Percentiles rank a stretch among this genome's conserved stretches.
Conservation (phyloP, 2,797 vertebrate species). For the Arnoldichthys spilopterus region DNA sequence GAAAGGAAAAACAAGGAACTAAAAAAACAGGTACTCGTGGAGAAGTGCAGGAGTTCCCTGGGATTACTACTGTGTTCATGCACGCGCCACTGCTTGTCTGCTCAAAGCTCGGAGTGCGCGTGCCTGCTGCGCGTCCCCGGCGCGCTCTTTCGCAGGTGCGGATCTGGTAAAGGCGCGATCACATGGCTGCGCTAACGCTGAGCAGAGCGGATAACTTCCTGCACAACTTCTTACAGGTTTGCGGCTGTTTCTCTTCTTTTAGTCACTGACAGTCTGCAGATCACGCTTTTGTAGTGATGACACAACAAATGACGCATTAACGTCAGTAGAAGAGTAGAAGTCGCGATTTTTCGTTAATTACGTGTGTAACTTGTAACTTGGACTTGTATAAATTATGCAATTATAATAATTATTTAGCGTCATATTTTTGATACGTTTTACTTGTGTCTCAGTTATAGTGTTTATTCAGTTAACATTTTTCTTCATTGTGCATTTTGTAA, state of each 20-base stretch:
- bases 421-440: too few relatives aligned
- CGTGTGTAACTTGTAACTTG: too few relatives aligned
- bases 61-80: neutral
- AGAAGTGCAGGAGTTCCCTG: neutral
- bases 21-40: neutral
- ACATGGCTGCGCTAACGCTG: conserved; percentile 84
- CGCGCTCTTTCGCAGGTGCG: conserved; percentile 71
- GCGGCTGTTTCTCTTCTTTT: conserved; percentile 33
- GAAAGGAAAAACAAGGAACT: conserved; percentile 46
- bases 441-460: too few relatives aligned
- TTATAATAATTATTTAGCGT: too few relatives aligned
- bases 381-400: too few relatives aligned
- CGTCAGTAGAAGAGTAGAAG: too few relatives aligned
- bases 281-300: too few relatives aligned
- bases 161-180: conserved; percentile 62
- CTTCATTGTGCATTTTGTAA: neutral
- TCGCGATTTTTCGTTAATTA: too few relatives aligned
- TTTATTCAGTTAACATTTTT: neutral
- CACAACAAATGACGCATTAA: too few relatives aligned
- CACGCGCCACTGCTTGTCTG: neutral
- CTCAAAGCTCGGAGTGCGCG: neutral
- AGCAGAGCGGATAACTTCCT: conserved; percentile 83
- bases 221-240: conserved; percentile 85
- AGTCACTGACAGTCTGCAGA: neutral
- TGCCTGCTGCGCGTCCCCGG: conserved; percentile 45